Evolutionary conservation across 1,140 invertebrate species (phyloP), one percentile per base, ranked within the genome.

Genomic region (Venustaconcha ellipsiformis): DNA sequence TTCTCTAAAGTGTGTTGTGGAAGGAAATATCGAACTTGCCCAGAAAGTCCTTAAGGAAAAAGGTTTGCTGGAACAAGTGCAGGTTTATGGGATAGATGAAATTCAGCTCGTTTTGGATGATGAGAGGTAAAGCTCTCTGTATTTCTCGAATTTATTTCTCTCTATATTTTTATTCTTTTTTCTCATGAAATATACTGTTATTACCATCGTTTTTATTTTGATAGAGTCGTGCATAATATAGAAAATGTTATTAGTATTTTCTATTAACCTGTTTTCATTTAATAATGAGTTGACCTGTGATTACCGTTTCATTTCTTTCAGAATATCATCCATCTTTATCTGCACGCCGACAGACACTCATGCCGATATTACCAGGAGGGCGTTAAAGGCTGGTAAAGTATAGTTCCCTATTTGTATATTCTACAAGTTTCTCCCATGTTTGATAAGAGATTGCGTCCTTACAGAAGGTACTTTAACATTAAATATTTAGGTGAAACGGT

Each of bases 311-410:
- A 48, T 26, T 18, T 18, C 14, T 70, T 70, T 20, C 67, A 72
- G 70, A n/a, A 55, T 72, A 15, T 30, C 12, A 15, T 59, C 70
- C 23, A 62, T 72, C 15, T 59, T 64, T 14, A 63, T 72, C 55
- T 72, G 70, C 23, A 72, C 70, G 23, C 70, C 70, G 37, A 72
- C 70, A 48, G 70, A 72, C 18, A 23, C 70, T 4, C 70, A 72
- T 56, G 70, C 59, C n/a, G 37, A 60, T 37, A 30, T 72, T 55
- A 18, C 62, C 14, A 72, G 63, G 11, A 30, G 18, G 59, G n/a
- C 70, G 4, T 17, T 72, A n/a, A 64, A 72, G 37, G 70, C 70
- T 23, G 70, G 70, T 72, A 20, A 37, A 23, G 12, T 6, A 55
- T 14, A 57, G 1, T 30, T 30, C 1, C 18, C 17, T 18, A 57